Evolutionary conservation across 2,888 invertebrate genomes (phyloP).

Genomic region (Leucoma salicis): DNA sequence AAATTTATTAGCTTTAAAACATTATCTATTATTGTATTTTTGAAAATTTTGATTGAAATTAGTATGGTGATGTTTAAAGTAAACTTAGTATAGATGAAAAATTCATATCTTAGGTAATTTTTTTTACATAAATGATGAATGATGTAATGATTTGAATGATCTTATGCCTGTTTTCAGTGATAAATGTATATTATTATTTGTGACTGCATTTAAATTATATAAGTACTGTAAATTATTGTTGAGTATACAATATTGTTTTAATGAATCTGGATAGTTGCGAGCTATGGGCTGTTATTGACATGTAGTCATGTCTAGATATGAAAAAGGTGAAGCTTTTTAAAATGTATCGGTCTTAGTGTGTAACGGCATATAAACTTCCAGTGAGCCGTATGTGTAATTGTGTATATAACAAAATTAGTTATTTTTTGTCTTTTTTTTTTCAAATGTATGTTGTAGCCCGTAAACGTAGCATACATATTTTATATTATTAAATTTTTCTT

Average conservation of each 20-base stretch:
- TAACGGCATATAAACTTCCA: constrained; percentile 32
- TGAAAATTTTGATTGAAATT: constrained; percentile 6
- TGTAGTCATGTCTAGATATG: constrained; percentile 13
- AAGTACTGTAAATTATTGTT: constrained; percentile 18
- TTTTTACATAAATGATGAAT: too few relatives aligned
- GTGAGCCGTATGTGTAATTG: constrained; percentile 33
- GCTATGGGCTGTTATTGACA: constrained; percentile 8
- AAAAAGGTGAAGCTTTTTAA: constrained; percentile 25
- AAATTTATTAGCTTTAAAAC: constrained; percentile 24
- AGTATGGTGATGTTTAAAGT: constrained; percentile 1
- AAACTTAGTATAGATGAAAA: constrained; percentile 1
- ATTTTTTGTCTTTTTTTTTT: constrained; percentile 39
- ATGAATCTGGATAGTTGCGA: constrained; percentile 23
- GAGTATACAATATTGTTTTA: constrained; percentile 11
- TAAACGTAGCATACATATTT: constrained; percentile 66
- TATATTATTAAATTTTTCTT: constrained; percentile 78
- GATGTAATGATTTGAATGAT: too few relatives aligned
- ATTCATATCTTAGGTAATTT: too few relatives aligned
- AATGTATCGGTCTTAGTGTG: constrained; percentile 21
- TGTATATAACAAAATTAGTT: constrained; percentile 50
- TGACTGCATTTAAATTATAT: constrained; percentile 10
- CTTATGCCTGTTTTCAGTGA: constrained; percentile 4
- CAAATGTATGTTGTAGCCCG: constrained; percentile 41
- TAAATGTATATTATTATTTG: constrained; percentile 8
- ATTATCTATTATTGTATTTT: constrained; percentile 14